Percentiles rank a stretch among this genome's conserved stretches.
phyloP scores from a whole-genome alignment of 2,113 vertebrate species.

The Lucifuga dentata region DNA sequence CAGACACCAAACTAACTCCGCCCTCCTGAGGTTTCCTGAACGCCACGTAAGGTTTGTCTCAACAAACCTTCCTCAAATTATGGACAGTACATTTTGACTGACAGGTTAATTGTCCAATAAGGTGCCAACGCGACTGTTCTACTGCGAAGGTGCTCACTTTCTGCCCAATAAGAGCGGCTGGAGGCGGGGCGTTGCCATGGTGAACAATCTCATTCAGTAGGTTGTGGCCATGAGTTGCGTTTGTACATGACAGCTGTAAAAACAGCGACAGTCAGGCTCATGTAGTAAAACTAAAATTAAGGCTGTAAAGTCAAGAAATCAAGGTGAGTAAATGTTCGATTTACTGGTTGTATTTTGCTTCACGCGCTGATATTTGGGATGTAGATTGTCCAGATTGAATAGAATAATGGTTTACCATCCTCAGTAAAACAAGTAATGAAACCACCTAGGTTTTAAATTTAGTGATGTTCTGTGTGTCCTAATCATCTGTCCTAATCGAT shows the following conservation, averaged over 20 bases:
- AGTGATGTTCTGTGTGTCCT: too few species aligned
- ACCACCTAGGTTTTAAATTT: too few species aligned
- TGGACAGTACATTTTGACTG: slow-evolving; percentile 43
- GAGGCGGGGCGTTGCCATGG: slow-evolving; percentile 73
- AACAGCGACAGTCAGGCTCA: slow-evolving; percentile 34
- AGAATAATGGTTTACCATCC: too few species aligned
- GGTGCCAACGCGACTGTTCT: slow-evolving; percentile 58
- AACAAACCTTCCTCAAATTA: slow-evolving; percentile 44
- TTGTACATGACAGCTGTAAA: slow-evolving; percentile 59
- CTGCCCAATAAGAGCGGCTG: slow-evolving; percentile 46
- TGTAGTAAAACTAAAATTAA: slow-evolving; percentile 2
- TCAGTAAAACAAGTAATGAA: too few species aligned
- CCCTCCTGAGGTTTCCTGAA: slow-evolving; percentile 25
- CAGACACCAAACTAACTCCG: slow-evolving; percentile 18
- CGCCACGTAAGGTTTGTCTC: slow-evolving; percentile 80
- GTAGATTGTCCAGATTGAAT: too few species aligned
- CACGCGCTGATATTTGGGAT: too few species aligned
- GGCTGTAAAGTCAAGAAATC: not conserved
- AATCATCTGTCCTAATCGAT: too few species aligned
- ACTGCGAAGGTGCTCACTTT: not conserved
- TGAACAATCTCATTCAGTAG: slow-evolving; percentile 35
- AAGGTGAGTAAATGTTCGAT: slow-evolving; percentile 1
- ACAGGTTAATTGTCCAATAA: slow-evolving; percentile 62
- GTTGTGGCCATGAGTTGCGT: slow-evolving; percentile 42
- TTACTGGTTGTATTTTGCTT: not conserved